These are phyloP conservation scores for Sebastes matsubarae DNA, from an alignment of 2,797 vertebrate species.

Conservation along the genomic window DNA sequence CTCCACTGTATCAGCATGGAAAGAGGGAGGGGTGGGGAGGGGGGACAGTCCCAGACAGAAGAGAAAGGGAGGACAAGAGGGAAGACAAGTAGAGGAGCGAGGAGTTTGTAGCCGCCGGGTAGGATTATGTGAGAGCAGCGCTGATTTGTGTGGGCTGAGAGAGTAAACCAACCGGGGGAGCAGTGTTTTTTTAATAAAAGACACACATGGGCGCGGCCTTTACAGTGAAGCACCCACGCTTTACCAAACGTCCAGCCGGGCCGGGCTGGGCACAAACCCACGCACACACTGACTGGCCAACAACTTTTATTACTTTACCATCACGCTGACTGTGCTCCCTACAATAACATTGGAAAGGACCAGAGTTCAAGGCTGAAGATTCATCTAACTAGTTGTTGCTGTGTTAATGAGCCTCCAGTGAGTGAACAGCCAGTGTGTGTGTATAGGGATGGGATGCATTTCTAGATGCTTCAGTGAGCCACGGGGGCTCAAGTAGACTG, in stretches of 20 bases:
- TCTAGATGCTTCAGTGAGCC: background rate
- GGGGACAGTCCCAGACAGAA: background rate
- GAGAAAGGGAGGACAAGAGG: conserved; percentile 1
- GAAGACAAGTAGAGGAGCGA: conserved; percentile 10
- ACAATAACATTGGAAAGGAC: background rate
- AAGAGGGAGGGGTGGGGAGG: background rate
- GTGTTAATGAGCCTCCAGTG: background rate
- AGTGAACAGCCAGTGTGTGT: background rate
- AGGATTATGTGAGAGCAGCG: conserved; percentile 34
- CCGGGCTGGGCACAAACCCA: conserved; percentile 22
- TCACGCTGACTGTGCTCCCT: background rate
- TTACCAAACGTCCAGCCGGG: conserved; percentile 14
- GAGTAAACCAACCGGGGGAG: conserved; percentile 6
- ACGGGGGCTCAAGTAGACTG: background rate
- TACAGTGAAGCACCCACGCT: conserved; percentile 42
- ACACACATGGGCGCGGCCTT: conserved; percentile 54
- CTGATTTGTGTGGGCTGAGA: conserved; percentile 48
- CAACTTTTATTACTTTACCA: background rate
- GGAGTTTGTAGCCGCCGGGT: conserved; percentile 29
- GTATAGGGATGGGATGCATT: background rate
- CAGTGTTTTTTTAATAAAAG: conserved; percentile 46
- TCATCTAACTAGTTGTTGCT: background rate
- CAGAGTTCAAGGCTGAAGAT: background rate
- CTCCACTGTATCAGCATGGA: conserved; percentile 18
- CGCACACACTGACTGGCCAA: conserved; percentile 10